A percentile compares a stretch with the other conserved stretches of the same genome.
phyloP scores from a whole-genome alignment of 2,888 invertebrate genomes.

The Hyalella azteca region DNA sequence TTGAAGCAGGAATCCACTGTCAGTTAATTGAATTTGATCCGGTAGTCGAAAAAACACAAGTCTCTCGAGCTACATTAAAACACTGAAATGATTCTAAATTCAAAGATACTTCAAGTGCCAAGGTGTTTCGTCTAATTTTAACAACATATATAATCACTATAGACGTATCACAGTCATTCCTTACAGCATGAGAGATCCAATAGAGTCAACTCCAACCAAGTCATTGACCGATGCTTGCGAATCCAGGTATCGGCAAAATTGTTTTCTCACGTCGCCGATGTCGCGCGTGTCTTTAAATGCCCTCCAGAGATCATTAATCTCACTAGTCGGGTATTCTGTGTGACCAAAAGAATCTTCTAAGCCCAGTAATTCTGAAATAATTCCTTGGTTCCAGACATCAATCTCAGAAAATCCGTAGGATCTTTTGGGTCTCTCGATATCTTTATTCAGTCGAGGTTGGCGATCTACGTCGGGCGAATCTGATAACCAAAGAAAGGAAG shows the following conservation, averaged over 20 bases:
- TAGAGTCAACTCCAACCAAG: not conserved
- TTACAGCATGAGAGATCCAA: conserved; percentile 1
- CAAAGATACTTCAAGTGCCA: too few relatives aligned
- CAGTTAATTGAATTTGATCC: too few relatives aligned
- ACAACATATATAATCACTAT: too few relatives aligned
- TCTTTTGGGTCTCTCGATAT: not conserved
- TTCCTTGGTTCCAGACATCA: not conserved
- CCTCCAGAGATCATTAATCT: not conserved
- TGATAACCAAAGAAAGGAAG: conserved; percentile 43
- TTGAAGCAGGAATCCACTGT: too few relatives aligned
- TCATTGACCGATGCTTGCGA: not conserved
- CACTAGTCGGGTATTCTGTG: not conserved
- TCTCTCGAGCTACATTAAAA: too few relatives aligned
- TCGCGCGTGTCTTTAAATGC: not conserved
- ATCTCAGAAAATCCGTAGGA: not conserved
- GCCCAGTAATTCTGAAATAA: not conserved
- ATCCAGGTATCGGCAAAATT: not conserved
- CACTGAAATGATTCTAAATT: too few relatives aligned
- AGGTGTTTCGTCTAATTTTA: too few relatives aligned
- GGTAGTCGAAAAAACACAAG: too few relatives aligned
- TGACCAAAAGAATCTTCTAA: not conserved
- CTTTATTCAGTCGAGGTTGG: not conserved
- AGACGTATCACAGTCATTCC: too few relatives aligned
- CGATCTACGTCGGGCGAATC: conserved; percentile 38
- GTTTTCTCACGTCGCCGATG: not conserved